Evolutionary conservation across 1,140 invertebrate genomes (phyloP).

Genomic region (Drosophila repletoides): DNA sequence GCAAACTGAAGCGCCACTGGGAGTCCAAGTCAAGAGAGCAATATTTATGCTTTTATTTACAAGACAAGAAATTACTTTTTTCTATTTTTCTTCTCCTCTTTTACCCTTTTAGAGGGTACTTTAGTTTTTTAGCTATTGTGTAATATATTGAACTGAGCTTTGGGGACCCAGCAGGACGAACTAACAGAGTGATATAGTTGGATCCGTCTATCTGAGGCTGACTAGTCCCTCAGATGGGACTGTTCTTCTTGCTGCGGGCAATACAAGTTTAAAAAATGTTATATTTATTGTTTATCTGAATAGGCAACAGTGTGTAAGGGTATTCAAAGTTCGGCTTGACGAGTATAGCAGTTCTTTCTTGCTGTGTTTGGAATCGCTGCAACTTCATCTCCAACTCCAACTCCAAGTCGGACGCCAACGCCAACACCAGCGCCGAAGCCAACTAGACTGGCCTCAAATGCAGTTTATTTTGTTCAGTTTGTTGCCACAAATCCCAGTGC

Average conservation of each 20-base stretch:
- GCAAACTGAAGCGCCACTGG: slow-evolving; percentile 32
- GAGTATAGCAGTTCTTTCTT: slow-evolving; percentile 8
- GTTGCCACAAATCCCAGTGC: slow-evolving; percentile 35
- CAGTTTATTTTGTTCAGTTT: slow-evolving; percentile 39
- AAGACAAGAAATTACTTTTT: slow-evolving; percentile 58
- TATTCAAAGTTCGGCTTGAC: slow-evolving; percentile 45
- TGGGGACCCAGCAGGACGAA: too few species aligned
- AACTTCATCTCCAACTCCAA: not conserved
- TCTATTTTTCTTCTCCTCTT: slow-evolving; percentile 42
- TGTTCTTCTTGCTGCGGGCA: too few species aligned
- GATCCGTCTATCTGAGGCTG: too few species aligned
- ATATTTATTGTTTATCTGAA: too few species aligned
- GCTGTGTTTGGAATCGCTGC: too few species aligned
- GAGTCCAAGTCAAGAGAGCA: slow-evolving; percentile 6
- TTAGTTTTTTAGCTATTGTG: too few species aligned
- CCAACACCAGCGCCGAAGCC: not conserved
- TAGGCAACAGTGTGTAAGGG: too few species aligned
- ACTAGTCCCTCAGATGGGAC: too few species aligned
- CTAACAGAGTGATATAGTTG: too few species aligned
- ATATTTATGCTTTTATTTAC: slow-evolving; percentile 64
- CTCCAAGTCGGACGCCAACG: not conserved
- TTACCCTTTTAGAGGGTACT: too few species aligned
- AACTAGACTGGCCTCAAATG: slow-evolving; percentile 21
- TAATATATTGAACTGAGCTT: too few species aligned
- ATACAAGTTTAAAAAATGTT: too few species aligned